These are phyloP conservation scores for Sinocyclocheilus grahami DNA, from an alignment of 2,113 vertebrate genomes.

Conservation along the genomic window DNA sequence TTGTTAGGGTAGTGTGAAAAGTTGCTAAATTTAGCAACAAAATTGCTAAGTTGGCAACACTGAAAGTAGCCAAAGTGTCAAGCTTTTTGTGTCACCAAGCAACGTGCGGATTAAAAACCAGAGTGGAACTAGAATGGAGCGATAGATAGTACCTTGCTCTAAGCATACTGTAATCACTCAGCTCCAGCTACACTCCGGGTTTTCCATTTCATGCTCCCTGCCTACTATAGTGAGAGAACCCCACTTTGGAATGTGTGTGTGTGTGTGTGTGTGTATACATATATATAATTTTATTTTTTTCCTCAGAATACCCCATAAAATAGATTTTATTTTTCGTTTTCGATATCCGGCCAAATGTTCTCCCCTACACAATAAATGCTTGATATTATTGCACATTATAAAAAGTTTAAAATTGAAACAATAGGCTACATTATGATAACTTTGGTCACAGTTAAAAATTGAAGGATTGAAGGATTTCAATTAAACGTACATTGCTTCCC, in stretches of 20 bases:
- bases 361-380: background rate
- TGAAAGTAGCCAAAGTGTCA: slow-evolving; percentile 2
- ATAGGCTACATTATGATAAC: no score
- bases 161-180: background rate
- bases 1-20: no score
- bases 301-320: background rate
- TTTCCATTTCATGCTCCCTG: background rate
- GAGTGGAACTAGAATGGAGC: background rate
- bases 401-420: background rate
- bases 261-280: no score
- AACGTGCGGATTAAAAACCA: background rate
- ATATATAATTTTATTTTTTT: background rate
- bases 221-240: background rate
- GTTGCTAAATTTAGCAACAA: no score
- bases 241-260: background rate
- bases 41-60: no score
- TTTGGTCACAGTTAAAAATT: no score
- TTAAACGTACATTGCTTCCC: background rate
- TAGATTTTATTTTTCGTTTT: background rate
- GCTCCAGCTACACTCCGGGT: background rate
- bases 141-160: background rate
- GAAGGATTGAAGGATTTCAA: background rate
- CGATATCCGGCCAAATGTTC: background rate
- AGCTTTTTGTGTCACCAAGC: background rate
- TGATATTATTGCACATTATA: background rate